Percentiles rank a stretch among this genome's conserved stretches.
These are phyloP conservation scores for Australoheros facetus DNA, from an alignment of 2,797 vertebrate genomes.

Conservation along the genomic window DNA sequence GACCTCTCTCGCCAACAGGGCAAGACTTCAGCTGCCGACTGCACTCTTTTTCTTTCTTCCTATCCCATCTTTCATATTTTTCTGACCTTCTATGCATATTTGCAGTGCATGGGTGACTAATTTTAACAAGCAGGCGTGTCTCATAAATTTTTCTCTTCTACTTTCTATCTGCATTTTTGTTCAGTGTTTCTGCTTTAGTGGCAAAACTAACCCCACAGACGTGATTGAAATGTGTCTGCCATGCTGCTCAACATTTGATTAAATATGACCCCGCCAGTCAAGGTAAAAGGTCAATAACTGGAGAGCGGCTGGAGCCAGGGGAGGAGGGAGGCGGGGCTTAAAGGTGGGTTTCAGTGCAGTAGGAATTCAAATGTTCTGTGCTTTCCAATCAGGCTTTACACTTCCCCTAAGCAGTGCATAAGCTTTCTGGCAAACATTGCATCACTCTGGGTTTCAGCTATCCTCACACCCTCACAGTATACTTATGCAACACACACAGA, in stretches of 20 bases:
- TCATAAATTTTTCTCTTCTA: slow-evolving; percentile 10
- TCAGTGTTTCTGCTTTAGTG: slow-evolving; percentile 8
- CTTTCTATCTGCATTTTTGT: not conserved
- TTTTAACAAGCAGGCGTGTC: not conserved
- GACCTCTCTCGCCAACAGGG: not conserved
- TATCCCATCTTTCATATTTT: not conserved
- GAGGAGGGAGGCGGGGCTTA: not conserved
- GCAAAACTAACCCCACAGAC: not conserved
- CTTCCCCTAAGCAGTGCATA: not conserved
- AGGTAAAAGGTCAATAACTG: slow-evolving; percentile 21
- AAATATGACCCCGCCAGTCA: slow-evolving; percentile 1
- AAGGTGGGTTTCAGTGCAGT: slow-evolving; percentile 30
- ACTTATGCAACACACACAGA: not conserved
- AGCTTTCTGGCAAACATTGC: not conserved
- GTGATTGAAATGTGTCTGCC: not conserved
- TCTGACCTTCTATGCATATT: not conserved
- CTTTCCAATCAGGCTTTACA: slow-evolving; percentile 1
- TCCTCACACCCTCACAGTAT: not conserved
- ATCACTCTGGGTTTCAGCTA: not conserved
- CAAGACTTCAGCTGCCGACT: not conserved
- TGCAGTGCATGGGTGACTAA: not conserved
- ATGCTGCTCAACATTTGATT: not conserved
- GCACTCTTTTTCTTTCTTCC: not conserved
- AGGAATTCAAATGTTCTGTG: slow-evolving; percentile 1
- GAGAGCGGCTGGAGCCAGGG: not conserved